These are phyloP conservation scores for Drosophila differens DNA, from an alignment of 2,888 invertebrate genomes.

Conservation along the genomic window DNA sequence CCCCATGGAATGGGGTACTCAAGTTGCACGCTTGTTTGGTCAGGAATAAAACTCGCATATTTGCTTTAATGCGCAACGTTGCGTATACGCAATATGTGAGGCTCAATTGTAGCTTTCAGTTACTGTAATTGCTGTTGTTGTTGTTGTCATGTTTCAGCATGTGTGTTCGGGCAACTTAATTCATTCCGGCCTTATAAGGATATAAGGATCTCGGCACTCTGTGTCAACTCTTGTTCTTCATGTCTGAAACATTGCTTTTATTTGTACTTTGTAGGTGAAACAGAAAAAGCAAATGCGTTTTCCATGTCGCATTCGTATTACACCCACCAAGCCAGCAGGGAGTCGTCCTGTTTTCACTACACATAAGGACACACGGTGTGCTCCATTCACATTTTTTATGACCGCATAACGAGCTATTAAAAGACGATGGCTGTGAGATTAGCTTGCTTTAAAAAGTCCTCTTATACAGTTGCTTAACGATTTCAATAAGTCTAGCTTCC, in stretches of 20 bases:
- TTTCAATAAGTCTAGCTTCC: slow-evolving; percentile 26
- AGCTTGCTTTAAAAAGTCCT: slow-evolving; percentile 14
- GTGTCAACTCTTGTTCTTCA: background rate
- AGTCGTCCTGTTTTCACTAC: slow-evolving; percentile 6
- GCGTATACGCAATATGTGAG: slow-evolving; percentile 69
- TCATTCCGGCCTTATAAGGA: slow-evolving; percentile 21
- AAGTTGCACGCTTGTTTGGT: slow-evolving; percentile 67
- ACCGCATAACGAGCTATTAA: slow-evolving; percentile 55
- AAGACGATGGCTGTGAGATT: slow-evolving; percentile 23
- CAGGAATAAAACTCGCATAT: slow-evolving; percentile 70
- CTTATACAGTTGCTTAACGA: background rate
- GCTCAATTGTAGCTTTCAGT: background rate
- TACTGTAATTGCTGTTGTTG: slow-evolving; percentile 31
- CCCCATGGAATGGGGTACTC: slow-evolving; percentile 27
- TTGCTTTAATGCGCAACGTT: slow-evolving; percentile 66
- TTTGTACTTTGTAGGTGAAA: slow-evolving; percentile 18
- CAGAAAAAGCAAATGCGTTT: slow-evolving; percentile 58
- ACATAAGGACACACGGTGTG: slow-evolving; percentile 13
- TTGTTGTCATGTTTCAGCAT: slow-evolving; percentile 18
- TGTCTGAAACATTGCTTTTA: slow-evolving; percentile 26
- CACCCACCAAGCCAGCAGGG: slow-evolving; percentile 18
- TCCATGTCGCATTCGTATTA: slow-evolving; percentile 58
- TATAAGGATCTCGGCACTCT: slow-evolving; percentile 25
- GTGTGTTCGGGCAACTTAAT: slow-evolving; percentile 58
- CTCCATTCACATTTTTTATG: slow-evolving; percentile 21